phyloP scores from a whole-genome alignment of 2,113 vertebrate genomes.

The Saccopteryx bilineata region DNA sequence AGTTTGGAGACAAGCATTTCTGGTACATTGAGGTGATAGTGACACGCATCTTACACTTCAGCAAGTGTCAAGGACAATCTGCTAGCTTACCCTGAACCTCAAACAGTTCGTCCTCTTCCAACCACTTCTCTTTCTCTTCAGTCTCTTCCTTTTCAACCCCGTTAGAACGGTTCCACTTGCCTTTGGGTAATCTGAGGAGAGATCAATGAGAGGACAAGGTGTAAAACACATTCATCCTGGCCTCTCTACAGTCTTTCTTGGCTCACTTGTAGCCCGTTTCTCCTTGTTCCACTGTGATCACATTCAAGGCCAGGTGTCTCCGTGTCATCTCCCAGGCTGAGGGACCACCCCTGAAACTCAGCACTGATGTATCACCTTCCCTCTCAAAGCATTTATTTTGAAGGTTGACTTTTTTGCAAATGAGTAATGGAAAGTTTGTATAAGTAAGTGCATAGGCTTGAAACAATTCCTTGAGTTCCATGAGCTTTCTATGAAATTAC shows the following conservation, averaged over 20 bases:
- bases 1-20: conserved; percentile 20
- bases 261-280: not conserved
- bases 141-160: conserved; percentile 85
- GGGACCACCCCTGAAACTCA: not conserved
- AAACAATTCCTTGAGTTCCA: not conserved
- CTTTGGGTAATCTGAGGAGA: conserved; percentile 80
- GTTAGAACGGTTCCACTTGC: conserved; percentile 70
- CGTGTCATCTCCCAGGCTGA: not conserved
- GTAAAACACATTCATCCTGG: not conserved
- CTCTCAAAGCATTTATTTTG: not conserved
- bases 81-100: conserved; percentile 77
- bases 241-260: not conserved
- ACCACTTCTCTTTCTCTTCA: conserved; percentile 88
- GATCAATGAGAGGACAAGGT: conserved; percentile 37
- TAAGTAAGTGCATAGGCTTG: not conserved
- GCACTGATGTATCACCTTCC: not conserved
- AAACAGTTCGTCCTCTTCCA: conserved; percentile 89
- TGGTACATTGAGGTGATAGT: not conserved
- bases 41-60: not conserved
- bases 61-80: not conserved
- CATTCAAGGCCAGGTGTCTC: not conserved
- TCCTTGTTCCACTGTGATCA: not conserved
- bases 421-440: conserved; percentile 15
- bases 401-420: conserved; percentile 44
- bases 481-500: conserved; percentile 30